Percentiles rank a stretch among this genome's conserved stretches.
These are phyloP conservation scores for Macquaria australasica DNA, from an alignment of 2,113 vertebrate genomes.

Conservation along the genomic window DNA sequence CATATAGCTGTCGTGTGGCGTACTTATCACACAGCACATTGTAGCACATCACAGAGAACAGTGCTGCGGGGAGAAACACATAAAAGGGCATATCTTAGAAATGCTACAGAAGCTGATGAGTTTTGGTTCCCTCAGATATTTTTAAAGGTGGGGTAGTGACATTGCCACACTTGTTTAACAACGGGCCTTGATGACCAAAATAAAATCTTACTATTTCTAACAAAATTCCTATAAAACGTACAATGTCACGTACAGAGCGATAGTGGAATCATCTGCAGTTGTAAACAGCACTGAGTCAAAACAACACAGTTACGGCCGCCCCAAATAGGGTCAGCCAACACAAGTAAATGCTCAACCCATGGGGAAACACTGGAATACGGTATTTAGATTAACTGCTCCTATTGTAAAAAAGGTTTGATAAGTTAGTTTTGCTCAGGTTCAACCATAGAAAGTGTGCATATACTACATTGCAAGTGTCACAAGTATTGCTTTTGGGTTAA, in stretches of 20 bases:
- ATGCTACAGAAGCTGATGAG: not conserved
- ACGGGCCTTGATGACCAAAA: not conserved
- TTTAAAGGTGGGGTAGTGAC: not conserved
- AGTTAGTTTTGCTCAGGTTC: not conserved
- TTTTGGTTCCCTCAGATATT: not conserved
- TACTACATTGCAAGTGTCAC: not conserved
- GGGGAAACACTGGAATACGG: not conserved
- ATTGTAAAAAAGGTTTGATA: not conserved
- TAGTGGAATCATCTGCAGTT: not conserved
- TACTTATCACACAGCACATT: constrained; percentile 99
- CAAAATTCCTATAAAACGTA: no score
- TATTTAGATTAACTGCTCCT: not conserved
- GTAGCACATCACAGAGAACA: constrained; percentile 99
- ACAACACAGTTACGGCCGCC: not conserved
- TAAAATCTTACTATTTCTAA: no score
- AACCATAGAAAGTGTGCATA: not conserved
- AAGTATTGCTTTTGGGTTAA: not conserved
- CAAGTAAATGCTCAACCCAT: not conserved
- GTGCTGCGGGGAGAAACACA: constrained; percentile 82
- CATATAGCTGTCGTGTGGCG: constrained; percentile 96
- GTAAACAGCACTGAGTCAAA: not conserved
- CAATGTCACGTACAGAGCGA: no score
- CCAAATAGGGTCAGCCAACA: not conserved
- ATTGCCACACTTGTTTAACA: not conserved
- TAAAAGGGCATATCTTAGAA: constrained; percentile 11